Percentiles rank a stretch among this genome's conserved stretches.
These are phyloP conservation scores for Acheta domesticus DNA, from an alignment of 2,888 invertebrate species.

Conservation along the genomic window DNA sequence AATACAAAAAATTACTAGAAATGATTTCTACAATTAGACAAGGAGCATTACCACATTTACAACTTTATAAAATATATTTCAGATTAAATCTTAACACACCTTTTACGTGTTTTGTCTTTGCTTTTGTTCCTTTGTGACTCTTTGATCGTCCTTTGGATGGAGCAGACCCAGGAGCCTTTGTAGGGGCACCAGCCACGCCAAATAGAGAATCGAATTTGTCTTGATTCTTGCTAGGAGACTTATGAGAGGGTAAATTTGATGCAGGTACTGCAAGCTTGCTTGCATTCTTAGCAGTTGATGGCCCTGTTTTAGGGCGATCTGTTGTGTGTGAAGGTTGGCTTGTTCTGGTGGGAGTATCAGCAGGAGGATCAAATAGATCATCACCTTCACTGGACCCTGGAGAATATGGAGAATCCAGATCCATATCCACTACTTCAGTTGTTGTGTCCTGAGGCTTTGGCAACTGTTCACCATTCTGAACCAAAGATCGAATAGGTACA, in stretches of 20 bases:
- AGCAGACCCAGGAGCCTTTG: constrained; percentile 25
- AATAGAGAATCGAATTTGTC: constrained; percentile 37
- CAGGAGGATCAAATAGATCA: constrained; percentile 79
- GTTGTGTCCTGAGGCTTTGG: constrained; percentile 42
- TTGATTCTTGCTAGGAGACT: constrained; percentile 30
- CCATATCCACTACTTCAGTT: constrained; percentile 59
- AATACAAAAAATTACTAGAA: too few relatives aligned
- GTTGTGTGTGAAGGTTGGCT: constrained; percentile 25
- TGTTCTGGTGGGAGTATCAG: constrained; percentile 41
- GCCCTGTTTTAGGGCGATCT: constrained; percentile 34
- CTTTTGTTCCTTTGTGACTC: constrained; percentile 38
- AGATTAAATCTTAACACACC: not conserved
- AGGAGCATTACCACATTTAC: constrained; percentile 64
- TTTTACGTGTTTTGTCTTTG: constrained; percentile 40
- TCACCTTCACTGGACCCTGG: constrained; percentile 87
- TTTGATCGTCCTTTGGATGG: constrained; percentile 40
- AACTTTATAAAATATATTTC: constrained; percentile 22
- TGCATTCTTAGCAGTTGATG: constrained; percentile 37
- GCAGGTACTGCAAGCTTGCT: constrained; percentile 25
- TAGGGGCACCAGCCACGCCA: constrained; percentile 32
- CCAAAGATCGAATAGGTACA: constrained; percentile 19
- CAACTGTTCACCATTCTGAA: constrained; percentile 37
- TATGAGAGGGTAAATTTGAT: constrained; percentile 27
- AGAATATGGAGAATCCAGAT: constrained; percentile 81
- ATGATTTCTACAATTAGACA: constrained; percentile 67